Conservation (phyloP, 2,113 vertebrate genomes). For the Nothocercus julius region DNA sequence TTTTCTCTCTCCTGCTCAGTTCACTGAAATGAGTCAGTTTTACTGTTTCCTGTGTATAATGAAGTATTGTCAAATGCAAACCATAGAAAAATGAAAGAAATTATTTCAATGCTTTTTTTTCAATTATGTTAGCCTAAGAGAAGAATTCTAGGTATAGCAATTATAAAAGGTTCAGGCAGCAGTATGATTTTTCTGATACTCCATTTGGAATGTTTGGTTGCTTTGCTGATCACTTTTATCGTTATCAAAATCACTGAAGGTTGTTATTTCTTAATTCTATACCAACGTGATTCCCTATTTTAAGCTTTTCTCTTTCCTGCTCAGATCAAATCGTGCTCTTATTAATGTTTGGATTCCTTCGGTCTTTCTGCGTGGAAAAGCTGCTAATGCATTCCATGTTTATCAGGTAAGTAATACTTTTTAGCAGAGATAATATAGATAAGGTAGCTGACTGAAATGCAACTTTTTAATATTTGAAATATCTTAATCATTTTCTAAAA, state of each 20-base stretch:
- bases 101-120: neutral
- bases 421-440: neutral
- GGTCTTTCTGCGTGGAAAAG: constrained; percentile 94
- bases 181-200: neutral
- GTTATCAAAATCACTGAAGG: neutral
- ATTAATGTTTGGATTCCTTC: constrained; percentile 99
- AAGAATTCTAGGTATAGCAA: neutral
- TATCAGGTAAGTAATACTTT: constrained; percentile 86
- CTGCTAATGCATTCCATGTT: constrained; percentile 96
- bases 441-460: neutral
- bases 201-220: neutral
- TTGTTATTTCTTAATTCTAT: neutral
- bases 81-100: neutral
- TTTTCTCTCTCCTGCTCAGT: too few relatives aligned
- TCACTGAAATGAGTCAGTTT: neutral
- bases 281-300: neutral
- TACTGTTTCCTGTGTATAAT: neutral
- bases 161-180: neutral
- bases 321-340: constrained; percentile 94
- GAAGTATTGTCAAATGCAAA: neutral
- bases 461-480: neutral
- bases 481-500: neutral
- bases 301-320: constrained; percentile 21
- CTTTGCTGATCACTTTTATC: neutral
- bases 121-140: neutral